Evolutionary conservation across 2,888 invertebrate genomes (phyloP), one percentile per base, ranked within the genome.

Genomic region (Macaria liturata): DNA sequence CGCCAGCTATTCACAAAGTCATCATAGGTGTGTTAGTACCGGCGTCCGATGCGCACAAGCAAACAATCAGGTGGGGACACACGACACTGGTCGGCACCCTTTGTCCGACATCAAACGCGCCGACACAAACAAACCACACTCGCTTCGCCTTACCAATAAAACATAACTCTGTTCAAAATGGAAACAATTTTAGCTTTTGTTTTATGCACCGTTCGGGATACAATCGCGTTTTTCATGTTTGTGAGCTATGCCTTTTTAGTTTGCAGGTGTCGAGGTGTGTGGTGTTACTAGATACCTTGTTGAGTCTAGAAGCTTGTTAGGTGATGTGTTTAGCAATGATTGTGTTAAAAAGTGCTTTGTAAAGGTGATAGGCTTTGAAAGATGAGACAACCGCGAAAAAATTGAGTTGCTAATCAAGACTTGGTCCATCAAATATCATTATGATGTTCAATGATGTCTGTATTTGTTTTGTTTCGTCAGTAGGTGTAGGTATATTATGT

Each of bases 61-160:
- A 84, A 84, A 84, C 87, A 88, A 80, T 91, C 90, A 90, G 91
- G 90, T 90, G 90, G 85, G 83, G 81, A 75, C 86, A 88, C 79
- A 81, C 85, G 87, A 87, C 88, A 86, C 86, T 81, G 77, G 76
- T 80, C 88, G 91, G 91, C 84, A 74, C 84, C 84, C 86, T 91
- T 91, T 90, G 84, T 87, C 66, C 74, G 55, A 61, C 79, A 83
- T 91, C 91, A 91, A 91, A 91, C 74, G 83, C 59, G 75, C 91
- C 91, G 90, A 85, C 88, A 73, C 86, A 86, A 86, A 84, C 76
- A 84, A 72, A 67, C 68, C 64, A 68, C 57, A 63, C 51, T 55
- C 59, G 45, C 31, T 34, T 46, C 4, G 20, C 52, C 67, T 62
- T 61, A 65, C 67, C 54, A 57, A 68, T 62, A 71, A 70, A 63